A percentile compares a stretch with the other conserved stretches of the same genome.
Evolutionary conservation across 1,140 invertebrate genomes (phyloP).

Genomic region (Camponotus vicinus): DNA sequence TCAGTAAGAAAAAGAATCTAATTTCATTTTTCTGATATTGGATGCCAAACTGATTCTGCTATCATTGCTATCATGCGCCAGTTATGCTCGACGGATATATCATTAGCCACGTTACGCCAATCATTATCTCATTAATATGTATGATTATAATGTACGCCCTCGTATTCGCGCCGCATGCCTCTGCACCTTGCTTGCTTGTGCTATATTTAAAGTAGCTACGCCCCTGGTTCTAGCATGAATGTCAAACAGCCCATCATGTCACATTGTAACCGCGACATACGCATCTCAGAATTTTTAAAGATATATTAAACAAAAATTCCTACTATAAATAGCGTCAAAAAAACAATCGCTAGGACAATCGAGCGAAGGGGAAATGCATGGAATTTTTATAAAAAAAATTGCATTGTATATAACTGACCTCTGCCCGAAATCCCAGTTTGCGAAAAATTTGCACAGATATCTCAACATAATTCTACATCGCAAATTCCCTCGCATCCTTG

Average conservation of each 20-base stretch:
- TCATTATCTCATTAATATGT: conserved; percentile 52
- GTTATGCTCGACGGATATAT: not conserved
- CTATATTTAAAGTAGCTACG: conserved; percentile 47
- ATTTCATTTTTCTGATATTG: not conserved
- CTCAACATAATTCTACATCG: not conserved
- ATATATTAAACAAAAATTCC: not conserved
- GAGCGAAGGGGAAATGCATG: not conserved
- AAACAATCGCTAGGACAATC: not conserved
- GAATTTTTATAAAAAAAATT: conserved; percentile 5
- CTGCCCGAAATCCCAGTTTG: not conserved
- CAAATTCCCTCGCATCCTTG: not conserved
- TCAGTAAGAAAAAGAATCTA: not conserved
- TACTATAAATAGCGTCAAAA: not conserved
- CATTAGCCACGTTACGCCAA: conserved; percentile 13
- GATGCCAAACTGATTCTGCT: conserved; percentile 17
- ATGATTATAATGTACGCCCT: conserved; percentile 50
- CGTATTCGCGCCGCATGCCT: conserved; percentile 9
- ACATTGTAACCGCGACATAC: not conserved
- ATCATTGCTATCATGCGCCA: not conserved
- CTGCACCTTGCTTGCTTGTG: conserved; percentile 27
- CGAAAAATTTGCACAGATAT: not conserved
- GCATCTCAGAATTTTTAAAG: not conserved
- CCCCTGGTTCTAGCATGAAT: conserved; percentile 29
- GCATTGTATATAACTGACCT: not conserved
- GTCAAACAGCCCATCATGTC: conserved; percentile 32